Evolutionary conservation across 2,113 vertebrate genomes (phyloP), one percentile per base, ranked within the genome.

Genomic region (Passer domesticus): DNA sequence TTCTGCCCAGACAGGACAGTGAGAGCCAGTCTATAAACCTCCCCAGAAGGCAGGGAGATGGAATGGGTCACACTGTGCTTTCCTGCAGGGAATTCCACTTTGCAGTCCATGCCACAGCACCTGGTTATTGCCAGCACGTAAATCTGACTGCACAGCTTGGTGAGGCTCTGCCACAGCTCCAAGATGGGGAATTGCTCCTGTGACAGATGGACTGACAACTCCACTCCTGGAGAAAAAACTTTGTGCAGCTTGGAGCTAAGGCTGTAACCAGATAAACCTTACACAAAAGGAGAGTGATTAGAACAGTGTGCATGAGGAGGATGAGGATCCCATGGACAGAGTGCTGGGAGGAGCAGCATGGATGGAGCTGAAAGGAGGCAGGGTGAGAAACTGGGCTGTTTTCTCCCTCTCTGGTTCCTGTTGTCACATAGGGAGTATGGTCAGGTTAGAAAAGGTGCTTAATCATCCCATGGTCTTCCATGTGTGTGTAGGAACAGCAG

Each of bases 141-240:
- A 93, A 94, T 95, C 91, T 96, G 83, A 81, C 66, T 64, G 68
- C 73, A 33, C 77, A 58, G 83, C 78, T 91, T 53, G 39, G 13
- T 58, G 94, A 86, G 66, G 55, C 78, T 83, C 24, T 49, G 53
- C 76, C 83, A 64, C 90, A 83, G 84, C 55, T 43, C 10, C 23
- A 41, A 70, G 89, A 86, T 23, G 63, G 87, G 78, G 81, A 80
- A 87, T 73, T 81, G 88, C 37, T 87, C 78, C 81, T 23, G 37
- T 94, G 94, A 96, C 93, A 94, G 94, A 95, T 95, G 94, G 77
- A 91, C 89, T 81, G 89, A 94, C 90, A 94, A 75, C 74, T 63
- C 33, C 44, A 76, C 75, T 93, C 83, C 89, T 82, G 63, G 59
- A 91, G 92, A 92, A 96, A 91, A 84, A 93, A 53, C 49, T 76